Evolutionary conservation across 2,797 vertebrate genomes (phyloP).

Genomic region (Lutjanus argentimaculatus): DNA sequence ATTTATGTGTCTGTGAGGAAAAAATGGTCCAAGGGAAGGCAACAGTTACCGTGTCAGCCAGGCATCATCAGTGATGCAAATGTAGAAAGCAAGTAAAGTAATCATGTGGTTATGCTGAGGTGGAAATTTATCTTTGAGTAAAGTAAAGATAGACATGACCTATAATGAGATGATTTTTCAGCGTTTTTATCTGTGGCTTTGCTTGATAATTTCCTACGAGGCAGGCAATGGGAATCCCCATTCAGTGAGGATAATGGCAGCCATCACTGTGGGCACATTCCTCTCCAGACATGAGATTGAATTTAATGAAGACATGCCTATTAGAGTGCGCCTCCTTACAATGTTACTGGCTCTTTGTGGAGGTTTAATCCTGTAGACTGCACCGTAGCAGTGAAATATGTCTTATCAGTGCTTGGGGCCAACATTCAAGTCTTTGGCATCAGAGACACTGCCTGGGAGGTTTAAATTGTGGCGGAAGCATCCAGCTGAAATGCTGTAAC

Average conservation of each 20-base stretch:
- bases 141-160: constrained; percentile 4
- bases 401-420: constrained; percentile 65
- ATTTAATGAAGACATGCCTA: constrained; percentile 81
- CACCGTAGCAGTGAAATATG: constrained; percentile 50
- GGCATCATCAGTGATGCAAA: constrained; percentile 1
- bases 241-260: constrained; percentile 49
- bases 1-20: constrained; percentile 18
- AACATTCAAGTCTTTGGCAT: constrained; percentile 52
- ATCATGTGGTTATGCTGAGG: not conserved
- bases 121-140: constrained; percentile 1
- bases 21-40: not conserved
- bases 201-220: constrained; percentile 47
- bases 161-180: constrained; percentile 5
- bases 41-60: not conserved
- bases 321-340: constrained; percentile 68
- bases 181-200: constrained; percentile 32
- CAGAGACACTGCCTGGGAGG: constrained; percentile 35
- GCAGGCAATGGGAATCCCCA: constrained; percentile 32
- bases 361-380: constrained; percentile 76
- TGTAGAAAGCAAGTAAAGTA: not conserved
- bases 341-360: constrained; percentile 66
- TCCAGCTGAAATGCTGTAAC: constrained; percentile 27
- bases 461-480: constrained; percentile 36
- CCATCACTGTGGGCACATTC: constrained; percentile 56
- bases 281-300: constrained; percentile 63